A percentile compares a stretch with the other conserved stretches of the same genome.
phyloP scores from a whole-genome alignment of 1,140 invertebrate species.

The Catajapyx aquilonaris region DNA sequence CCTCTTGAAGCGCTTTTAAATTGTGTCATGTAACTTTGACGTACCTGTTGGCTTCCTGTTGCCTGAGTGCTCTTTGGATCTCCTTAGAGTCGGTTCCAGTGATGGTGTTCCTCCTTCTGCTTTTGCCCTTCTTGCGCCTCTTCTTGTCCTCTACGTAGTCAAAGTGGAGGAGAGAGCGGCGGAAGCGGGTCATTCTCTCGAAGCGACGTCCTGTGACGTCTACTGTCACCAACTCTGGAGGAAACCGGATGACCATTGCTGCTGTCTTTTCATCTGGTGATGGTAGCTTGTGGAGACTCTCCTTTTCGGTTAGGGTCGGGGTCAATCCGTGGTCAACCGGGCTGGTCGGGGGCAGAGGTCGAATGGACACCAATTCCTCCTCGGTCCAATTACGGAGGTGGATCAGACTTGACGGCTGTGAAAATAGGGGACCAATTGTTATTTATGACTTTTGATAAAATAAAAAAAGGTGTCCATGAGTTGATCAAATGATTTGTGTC shows the following conservation, averaged over 20 bases:
- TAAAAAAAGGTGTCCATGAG: too few species aligned
- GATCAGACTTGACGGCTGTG: neutral
- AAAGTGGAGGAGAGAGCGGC: conserved; percentile 50
- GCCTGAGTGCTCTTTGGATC: conserved; percentile 20
- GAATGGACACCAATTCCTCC: neutral
- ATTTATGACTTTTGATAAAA: too few species aligned
- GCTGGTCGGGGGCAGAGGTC: neutral
- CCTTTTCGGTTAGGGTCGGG: neutral
- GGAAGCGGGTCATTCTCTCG: conserved; percentile 59
- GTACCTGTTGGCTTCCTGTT: too few species aligned
- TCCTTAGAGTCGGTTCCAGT: conserved; percentile 71
- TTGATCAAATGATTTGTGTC: too few species aligned
- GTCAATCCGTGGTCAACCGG: neutral
- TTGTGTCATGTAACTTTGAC: too few species aligned
- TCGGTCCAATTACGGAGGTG: neutral
- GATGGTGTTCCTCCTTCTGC: conserved; percentile 70
- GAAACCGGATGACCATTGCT: conserved; percentile 35
- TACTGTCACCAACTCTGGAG: conserved; percentile 62
- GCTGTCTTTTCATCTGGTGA: conserved; percentile 20
- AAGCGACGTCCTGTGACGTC: conserved; percentile 68
- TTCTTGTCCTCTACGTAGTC: conserved; percentile 30
- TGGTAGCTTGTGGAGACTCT: conserved; percentile 13
- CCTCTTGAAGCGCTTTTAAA: too few species aligned
- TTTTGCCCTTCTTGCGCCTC: conserved; percentile 45
- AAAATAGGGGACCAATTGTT: neutral